Evolutionary conservation across 1,140 invertebrate genomes (phyloP), one percentile per base, ranked within the genome.

Genomic region (Pygmarrhopalites habei): DNA sequence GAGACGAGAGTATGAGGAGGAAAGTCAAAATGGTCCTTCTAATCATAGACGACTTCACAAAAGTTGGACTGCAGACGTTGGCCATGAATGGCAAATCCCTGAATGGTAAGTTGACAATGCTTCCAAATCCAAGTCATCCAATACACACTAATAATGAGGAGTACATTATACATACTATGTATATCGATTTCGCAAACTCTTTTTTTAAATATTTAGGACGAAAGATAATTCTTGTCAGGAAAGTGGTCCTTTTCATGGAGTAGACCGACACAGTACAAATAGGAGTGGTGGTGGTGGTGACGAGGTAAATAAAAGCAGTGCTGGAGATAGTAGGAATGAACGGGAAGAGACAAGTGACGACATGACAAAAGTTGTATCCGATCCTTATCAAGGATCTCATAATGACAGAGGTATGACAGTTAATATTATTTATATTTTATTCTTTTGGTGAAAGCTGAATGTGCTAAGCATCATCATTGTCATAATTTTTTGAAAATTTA

Each of bases 161-260:
- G n/a, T n/a, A n/a, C n/a, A n/a, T n/a, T n/a, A n/a, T n/a, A n/a
- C n/a, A n/a, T n/a, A n/a, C n/a, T n/a, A n/a, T n/a, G n/a, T n/a
- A n/a, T n/a, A n/a, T n/a, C n/a, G n/a, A n/a, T n/a, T n/a, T n/a
- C n/a, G n/a, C n/a, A n/a, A n/a, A n/a, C n/a, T n/a, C n/a, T n/a
- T n/a, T n/a, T n/a, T 47, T 19, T 47, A 47, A 47, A n/a, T 47
- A 47, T 25, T 47, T n/a, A 79, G 79, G 84, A 86, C 85, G 4
- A 86, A 80, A 47, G 86, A 88, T 70, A 85, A 87, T 74, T 80
- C 82, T 30, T 81, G 81, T 28, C 88, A 90, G 75, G 83, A 84
- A 1, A 84, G 82, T 53, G 90, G 90, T 2, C 89, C 89, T 14
- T 93, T 92, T 76, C 85, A 86, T 69, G 85, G 83, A 32, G 78